Evolutionary conservation across 2,888 invertebrate genomes (phyloP).

Genomic region (Monochamus alternatus): DNA sequence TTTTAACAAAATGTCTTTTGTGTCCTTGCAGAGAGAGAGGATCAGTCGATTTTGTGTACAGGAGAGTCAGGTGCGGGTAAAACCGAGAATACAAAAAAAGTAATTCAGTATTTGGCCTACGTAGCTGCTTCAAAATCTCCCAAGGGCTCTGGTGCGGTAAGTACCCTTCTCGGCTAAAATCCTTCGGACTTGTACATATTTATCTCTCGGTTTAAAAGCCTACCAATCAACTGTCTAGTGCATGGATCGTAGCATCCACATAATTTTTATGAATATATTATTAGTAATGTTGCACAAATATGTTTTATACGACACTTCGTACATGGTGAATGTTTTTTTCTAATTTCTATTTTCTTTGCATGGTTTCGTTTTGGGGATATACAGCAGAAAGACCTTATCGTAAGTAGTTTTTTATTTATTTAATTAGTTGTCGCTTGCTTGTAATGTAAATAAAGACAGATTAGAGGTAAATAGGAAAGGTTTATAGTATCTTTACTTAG

Average conservation of each 20-base stretch:
- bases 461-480: constrained; percentile 1
- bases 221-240: constrained; percentile 19
- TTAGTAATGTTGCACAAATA: constrained; percentile 27
- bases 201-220: not conserved
- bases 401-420: constrained; percentile 66
- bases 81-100: constrained; percentile 99
- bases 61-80: constrained; percentile 99
- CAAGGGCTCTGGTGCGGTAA: constrained; percentile 90
- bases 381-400: constrained; percentile 71
- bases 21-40: constrained; percentile 91
- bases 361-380: constrained; percentile 63
- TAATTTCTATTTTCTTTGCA: constrained; percentile 67
- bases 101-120: constrained; percentile 99
- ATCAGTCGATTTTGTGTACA: constrained; percentile 99
- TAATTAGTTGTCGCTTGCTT: constrained; percentile 43
- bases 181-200: constrained; percentile 16
- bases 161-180: constrained; percentile 62
- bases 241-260: constrained; percentile 31
- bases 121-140: constrained; percentile 98
- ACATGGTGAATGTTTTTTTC: constrained; percentile 52
- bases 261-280: not conserved
- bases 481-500: constrained; percentile 16
- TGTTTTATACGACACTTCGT: constrained; percentile 12
- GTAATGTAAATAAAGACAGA: constrained; percentile 18
- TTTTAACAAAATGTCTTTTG: not conserved